Evolutionary conservation across 2,888 invertebrate genomes (phyloP).

Genomic region (Yponomeuta evonymella): DNA sequence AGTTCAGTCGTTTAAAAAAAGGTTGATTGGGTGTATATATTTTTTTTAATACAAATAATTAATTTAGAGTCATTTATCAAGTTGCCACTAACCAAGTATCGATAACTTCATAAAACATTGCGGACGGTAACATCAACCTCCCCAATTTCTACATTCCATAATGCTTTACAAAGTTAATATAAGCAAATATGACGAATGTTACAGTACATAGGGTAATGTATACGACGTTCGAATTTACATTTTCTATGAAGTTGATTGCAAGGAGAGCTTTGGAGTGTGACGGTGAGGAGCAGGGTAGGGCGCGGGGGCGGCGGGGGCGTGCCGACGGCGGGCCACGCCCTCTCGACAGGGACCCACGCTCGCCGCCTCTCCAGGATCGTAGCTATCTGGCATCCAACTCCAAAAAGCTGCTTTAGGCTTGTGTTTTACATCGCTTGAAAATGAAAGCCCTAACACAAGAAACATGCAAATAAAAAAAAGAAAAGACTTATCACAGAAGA

Average conservation of each 20-base stretch:
- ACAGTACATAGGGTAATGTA: not conserved
- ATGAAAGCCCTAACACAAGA: not conserved
- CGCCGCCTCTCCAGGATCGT: constrained; percentile 25
- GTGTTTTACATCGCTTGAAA: not conserved
- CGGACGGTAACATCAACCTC: not conserved
- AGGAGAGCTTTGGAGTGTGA: constrained; percentile 6
- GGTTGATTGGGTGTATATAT: too few species aligned
- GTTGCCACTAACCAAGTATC: too few species aligned
- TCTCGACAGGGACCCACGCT: constrained; percentile 19
- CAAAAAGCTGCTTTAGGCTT: not conserved
- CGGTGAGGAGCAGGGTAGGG: not conserved
- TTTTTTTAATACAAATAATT: too few species aligned
- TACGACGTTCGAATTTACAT: not conserved
- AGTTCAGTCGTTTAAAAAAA: too few species aligned
- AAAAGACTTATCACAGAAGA: too few species aligned
- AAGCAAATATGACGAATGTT: not conserved
- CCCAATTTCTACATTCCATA: not conserved
- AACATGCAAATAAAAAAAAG: too few species aligned
- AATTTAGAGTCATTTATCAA: too few species aligned
- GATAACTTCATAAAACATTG: too few species aligned
- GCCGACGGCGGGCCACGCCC: constrained; percentile 55
- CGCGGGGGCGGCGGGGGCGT: constrained; percentile 44
- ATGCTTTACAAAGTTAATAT: not conserved
- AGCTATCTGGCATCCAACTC: not conserved
- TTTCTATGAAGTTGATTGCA: constrained; percentile 8